These are phyloP conservation scores for Crotalus helleri DNA, from an alignment of 2,113 vertebrate genomes.

Conservation along the genomic window DNA sequence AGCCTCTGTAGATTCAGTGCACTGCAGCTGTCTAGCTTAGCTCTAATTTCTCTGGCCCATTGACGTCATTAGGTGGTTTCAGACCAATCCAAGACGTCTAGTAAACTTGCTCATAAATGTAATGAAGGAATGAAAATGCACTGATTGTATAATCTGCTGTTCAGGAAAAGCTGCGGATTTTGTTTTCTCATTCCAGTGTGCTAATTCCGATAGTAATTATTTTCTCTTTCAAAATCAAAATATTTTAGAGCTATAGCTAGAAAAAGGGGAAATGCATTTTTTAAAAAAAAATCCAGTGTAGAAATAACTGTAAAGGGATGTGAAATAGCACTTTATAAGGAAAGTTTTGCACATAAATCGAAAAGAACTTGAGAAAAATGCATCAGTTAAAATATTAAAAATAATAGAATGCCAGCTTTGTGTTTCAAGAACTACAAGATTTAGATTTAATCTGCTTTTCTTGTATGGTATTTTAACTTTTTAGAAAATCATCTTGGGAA, in stretches of 20 bases:
- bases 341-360: background rate
- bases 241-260: background rate
- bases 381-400: background rate
- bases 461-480: background rate
- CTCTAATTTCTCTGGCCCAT: constrained; percentile 64
- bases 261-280: constrained; percentile 22
- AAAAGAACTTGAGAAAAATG: background rate
- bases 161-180: background rate
- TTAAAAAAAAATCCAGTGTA: background rate
- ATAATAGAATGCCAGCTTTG: background rate
- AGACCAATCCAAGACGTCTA: constrained; percentile 52
- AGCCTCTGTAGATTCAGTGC: constrained; percentile 58
- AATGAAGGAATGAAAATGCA: constrained; percentile 39
- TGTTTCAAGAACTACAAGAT: background rate
- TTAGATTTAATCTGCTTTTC: background rate
- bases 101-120: constrained; percentile 49
- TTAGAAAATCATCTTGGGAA: rapidly evolving
- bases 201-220: constrained; percentile 41
- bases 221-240: constrained; percentile 16
- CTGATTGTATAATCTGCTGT: constrained; percentile 22
- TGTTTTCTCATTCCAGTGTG: constrained; percentile 24
- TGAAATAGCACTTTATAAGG: background rate
- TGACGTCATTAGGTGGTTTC: constrained; percentile 75
- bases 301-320: constrained; percentile 9
- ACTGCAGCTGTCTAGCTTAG: constrained; percentile 61